A percentile compares a stretch with the other conserved stretches of the same genome.
Conservation (phyloP, 2,888 invertebrate species). For the Conistra vaccinii region DNA sequence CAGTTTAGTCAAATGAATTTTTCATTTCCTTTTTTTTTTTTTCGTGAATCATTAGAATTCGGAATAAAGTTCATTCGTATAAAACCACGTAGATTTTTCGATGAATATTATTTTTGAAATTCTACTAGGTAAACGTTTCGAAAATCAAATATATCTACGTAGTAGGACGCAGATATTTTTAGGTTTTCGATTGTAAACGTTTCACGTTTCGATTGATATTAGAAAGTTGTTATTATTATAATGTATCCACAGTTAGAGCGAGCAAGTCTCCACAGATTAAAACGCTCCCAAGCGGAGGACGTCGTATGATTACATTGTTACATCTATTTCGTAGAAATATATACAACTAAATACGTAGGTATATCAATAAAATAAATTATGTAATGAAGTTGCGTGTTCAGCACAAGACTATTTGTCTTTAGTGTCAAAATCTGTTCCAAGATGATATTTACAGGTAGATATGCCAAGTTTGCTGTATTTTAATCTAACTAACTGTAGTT, state of each 20-base stretch:
- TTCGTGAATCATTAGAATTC: conserved; percentile 7
- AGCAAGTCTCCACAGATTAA: conserved; percentile 10
- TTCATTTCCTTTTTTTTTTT: conserved; percentile 2
- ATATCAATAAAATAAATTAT: too few relatives aligned
- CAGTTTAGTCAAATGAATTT: conserved; percentile 9
- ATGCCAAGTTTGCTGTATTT: too few relatives aligned
- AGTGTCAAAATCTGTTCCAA: too few relatives aligned
- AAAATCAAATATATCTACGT: too few relatives aligned
- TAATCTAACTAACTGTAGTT: background rate
- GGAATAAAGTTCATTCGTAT: conserved; percentile 27
- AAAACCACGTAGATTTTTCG: conserved; percentile 12
- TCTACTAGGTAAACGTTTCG: background rate
- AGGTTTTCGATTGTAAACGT: background rate
- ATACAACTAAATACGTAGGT: too few relatives aligned
- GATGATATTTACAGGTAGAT: too few relatives aligned
- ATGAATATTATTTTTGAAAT: background rate
- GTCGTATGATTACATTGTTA: too few relatives aligned
- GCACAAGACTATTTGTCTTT: too few relatives aligned
- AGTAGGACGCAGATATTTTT: background rate
- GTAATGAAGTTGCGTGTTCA: too few relatives aligned
- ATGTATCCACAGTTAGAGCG: background rate
- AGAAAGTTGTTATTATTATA: background rate
- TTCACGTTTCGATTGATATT: background rate
- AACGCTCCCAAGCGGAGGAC: conserved; percentile 12
- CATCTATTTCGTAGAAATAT: too few relatives aligned